Percentiles rank a stretch among this genome's conserved stretches.
Evolutionary conservation across 1,140 invertebrate species (phyloP).

Genomic region (Drosophila punjabiensis): DNA sequence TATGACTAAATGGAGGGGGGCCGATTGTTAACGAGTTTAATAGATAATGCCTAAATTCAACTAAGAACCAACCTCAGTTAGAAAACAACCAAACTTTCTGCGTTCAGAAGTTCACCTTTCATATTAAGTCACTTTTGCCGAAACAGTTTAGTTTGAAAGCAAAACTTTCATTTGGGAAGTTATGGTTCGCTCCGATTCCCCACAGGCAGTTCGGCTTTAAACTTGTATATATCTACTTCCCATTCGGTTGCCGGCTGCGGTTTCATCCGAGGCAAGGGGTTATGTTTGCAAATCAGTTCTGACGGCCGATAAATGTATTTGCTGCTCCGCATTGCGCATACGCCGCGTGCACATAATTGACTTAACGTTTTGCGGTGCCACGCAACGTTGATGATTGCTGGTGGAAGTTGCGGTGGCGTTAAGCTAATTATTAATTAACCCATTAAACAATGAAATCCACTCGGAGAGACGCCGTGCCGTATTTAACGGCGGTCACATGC

Average conservation of each 20-base stretch:
- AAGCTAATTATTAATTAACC: constrained; percentile 78
- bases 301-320: constrained; percentile 48
- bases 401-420: constrained; percentile 51
- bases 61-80: background rate
- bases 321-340: constrained; percentile 49
- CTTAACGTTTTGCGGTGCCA: constrained; percentile 54
- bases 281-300: constrained; percentile 29
- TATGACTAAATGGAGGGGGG: constrained; percentile 12
- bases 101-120: constrained; percentile 18
- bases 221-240: background rate
- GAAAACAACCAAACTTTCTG: constrained; percentile 6
- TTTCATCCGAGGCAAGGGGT: constrained; percentile 7
- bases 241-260: constrained; percentile 13
- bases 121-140: constrained; percentile 15
- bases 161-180: constrained; percentile 32
- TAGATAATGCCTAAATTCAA: background rate
- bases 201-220: constrained; percentile 24
- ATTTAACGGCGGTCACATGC: constrained; percentile 50
- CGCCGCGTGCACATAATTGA: constrained; percentile 69
- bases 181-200: background rate
- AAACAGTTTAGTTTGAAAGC: constrained; percentile 11
- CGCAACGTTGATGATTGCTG: constrained; percentile 50
- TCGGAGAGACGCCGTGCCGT: constrained; percentile 34
- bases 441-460: constrained; percentile 72
- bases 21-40: constrained; percentile 30